Base-by-base conservation (phyloP, 2,113 vertebrate species). In the Ctenodactylus gundi region DNA sequence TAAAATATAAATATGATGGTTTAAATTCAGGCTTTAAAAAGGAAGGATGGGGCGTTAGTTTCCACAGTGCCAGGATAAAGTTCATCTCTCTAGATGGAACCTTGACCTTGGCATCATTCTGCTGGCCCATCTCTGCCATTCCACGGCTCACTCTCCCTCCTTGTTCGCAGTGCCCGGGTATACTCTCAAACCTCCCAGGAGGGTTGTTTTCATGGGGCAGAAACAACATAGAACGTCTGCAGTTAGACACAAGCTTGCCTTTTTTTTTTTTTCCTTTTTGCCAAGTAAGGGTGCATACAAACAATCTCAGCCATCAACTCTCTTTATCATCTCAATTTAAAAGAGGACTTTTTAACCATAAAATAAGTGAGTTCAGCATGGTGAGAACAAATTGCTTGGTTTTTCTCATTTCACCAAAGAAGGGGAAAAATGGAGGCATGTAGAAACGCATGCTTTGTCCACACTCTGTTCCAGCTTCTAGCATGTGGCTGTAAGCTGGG, bases 221-320 rank as follows among this genome's bases (percentile, higher is more conserved):
- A 88, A 72, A 84, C 58, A 53, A 93, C 44, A 51, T 65, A 64
- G 44, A 72, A 49, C 77, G 62, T 92, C 62, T 60, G 34, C 75
- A 85, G 36, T 92, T 41, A 87, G 20, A 55, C 73, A 11, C 2
- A 14, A 46, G 67, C 25, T 78, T 65, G 58, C 25, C 11, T 5
- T 14, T 21, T 23, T 64, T 76, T 88, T 31, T 39, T 53, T 11
- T 46, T 46, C n/a, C n/a, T n/a, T n/a, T 83, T 55, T 36, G 5
- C 82, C 86, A 80, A 84, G 53, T 83, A 80, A 95, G 81, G n/a
- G 17, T 68, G 44, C 91, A 65, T 64, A n/a, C 77, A 91, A 72
- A 49, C 12, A 77, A 25, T 70, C 64, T 67, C 53, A 53, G 27
- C 75, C 51, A 73, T 78, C 57, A 36, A 31, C 65, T 39, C 3